Percentiles rank a stretch among this genome's conserved stretches.
Evolutionary conservation across 2,113 vertebrate genomes (phyloP).

Genomic region (Meleagris gallopavo): DNA sequence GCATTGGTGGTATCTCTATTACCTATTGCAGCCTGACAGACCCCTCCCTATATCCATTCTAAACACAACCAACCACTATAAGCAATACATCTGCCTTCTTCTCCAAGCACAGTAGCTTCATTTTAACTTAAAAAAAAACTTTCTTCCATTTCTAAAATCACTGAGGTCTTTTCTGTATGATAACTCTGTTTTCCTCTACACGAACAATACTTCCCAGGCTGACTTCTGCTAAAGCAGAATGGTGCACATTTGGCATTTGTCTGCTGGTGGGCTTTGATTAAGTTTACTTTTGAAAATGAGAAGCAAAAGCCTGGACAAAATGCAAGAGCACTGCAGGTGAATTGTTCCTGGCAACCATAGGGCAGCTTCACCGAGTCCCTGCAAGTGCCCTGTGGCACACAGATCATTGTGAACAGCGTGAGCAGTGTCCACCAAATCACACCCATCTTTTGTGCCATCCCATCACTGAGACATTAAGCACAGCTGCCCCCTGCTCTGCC

Average conservation of each 20-base stretch:
- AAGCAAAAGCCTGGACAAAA: neutral
- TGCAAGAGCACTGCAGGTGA: neutral
- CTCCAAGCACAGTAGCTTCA: neutral
- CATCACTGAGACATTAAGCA: neutral
- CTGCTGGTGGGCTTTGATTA: neutral
- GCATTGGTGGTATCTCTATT: neutral
- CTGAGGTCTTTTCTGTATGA: neutral
- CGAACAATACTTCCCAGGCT: neutral
- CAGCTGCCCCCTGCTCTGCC: neutral
- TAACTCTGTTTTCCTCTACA: neutral
- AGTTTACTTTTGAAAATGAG: neutral
- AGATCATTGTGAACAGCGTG: neutral
- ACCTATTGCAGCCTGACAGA: neutral
- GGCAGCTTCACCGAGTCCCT: neutral
- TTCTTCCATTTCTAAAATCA: neutral
- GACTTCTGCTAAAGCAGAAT: neutral
- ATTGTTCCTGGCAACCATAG: neutral
- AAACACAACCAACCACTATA: neutral
- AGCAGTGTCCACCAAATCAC: neutral
- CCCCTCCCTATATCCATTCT: neutral
- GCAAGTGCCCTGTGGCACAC: neutral
- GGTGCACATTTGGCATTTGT: neutral
- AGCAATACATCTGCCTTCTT: neutral
- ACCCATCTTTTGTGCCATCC: neutral
- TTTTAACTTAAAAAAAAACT: neutral